These are phyloP conservation scores for Halocynthia aurantium DNA, from an alignment of 23 tunicate species.

Conservation along the genomic window DNA sequence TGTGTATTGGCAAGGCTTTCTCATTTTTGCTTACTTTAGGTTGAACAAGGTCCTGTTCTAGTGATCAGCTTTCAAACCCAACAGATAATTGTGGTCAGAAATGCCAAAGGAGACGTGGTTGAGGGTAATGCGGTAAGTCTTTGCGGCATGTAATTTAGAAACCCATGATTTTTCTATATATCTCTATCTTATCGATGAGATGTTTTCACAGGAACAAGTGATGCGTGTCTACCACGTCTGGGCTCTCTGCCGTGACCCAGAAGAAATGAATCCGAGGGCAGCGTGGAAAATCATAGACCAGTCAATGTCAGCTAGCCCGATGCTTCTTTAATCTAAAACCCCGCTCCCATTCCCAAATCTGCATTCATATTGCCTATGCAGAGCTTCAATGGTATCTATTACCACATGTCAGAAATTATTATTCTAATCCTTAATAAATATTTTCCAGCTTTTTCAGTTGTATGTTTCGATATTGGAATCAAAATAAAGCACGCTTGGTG, in stretches of 20 bases:
- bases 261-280: slow-evolving; percentile 70
- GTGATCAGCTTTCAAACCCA: slow-evolving; percentile 84
- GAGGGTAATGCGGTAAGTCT: slow-evolving; percentile 74
- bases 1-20: neutral
- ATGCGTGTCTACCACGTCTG: slow-evolving; percentile 84
- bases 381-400: too few relatives aligned
- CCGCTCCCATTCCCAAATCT: too few relatives aligned
- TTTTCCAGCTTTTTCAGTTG: too few relatives aligned
- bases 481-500: too few relatives aligned
- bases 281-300: slow-evolving; percentile 92
- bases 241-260: slow-evolving; percentile 88
- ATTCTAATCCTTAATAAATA: too few relatives aligned
- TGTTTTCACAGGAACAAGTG: slow-evolving; percentile 45
- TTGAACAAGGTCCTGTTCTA: slow-evolving; percentile 87
- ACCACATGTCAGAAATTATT: too few relatives aligned
- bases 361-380: too few relatives aligned
- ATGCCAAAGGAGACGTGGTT: slow-evolving; percentile 64
- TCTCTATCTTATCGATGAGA: neutral
- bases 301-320: slow-evolving; percentile 58
- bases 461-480: too few relatives aligned
- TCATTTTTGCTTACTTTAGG: neutral
- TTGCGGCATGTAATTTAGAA: neutral
- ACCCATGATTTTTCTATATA: neutral
- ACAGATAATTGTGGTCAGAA: slow-evolving; percentile 68
- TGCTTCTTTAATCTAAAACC: slow-evolving; percentile 34